Evolutionary conservation across 1,140 invertebrate genomes (phyloP), one percentile per base, ranked within the genome.

Genomic region (Apis laboriosa): DNA sequence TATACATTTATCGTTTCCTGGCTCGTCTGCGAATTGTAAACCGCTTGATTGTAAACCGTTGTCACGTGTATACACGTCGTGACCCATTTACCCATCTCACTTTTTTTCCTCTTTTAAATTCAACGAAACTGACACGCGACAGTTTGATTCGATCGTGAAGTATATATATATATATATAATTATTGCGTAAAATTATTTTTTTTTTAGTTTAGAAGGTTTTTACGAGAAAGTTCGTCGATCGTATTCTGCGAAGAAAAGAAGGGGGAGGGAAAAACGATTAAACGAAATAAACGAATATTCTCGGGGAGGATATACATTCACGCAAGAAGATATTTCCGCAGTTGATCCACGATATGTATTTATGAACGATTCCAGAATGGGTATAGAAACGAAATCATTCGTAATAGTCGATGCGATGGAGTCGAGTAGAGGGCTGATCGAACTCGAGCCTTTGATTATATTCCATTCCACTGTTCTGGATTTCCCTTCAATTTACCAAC

Each of bases 1-100:
- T 43, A 61, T 56, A 64, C 75, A 63, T 87, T 84, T 78, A 79
- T 56, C 63, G 61, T 79, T 64, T 77, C 72, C 75, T 60, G 51
- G 56, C 53, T 72, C n/a, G 51, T 76, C 67, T 58, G 71, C n/a
- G 28, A 80, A 21, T 74, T 28, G 34, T 43, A 43, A 43, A 43
- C 34, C 70, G 12, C 55, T 67, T 51, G 63, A 67, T 76, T 76
- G 28, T 67, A 80, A 43, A 76, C 79, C 73, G 12, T 15, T 49
- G 67, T 67, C 74, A 43, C 21, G 43, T 58, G 5, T 53, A 67
- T 43, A 43, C 34, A 43, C 34, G 34, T 43, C 63, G 8, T 60
- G 58, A 58, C 73, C 73, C 43, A 67, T 55, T 67, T 76, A 19
- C 55, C 34, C 34, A 43, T 43, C 43, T 21, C 19, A 21, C 19